Base-by-base conservation (phyloP, 2,888 invertebrate species). In the Caenorhabditis sp. region DNA sequence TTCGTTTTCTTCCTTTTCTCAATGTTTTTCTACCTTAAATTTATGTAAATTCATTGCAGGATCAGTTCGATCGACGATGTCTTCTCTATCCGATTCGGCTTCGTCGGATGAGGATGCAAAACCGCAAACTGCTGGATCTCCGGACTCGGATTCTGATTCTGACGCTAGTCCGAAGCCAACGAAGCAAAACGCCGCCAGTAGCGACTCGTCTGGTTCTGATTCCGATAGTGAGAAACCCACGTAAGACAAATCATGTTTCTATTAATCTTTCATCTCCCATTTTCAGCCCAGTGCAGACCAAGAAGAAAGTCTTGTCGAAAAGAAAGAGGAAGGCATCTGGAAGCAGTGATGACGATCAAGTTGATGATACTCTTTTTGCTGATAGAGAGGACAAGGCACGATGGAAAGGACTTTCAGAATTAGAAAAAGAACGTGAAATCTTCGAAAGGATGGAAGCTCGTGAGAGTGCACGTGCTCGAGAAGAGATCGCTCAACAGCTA, bases 391-490 rank as follows among this genome's bases (percentile, higher is more conserved):
- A 98, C 93, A 95, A 96, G 89, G 95, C 95, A 1, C 93, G 96
- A 0, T 93, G 98, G 55, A 96, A 96, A 13, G 95, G 95, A 82
- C 95, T 98, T 94, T 97, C 97, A 0, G 98, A 98, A 92, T 97
- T 97, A 90, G 98, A 98, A 92, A 94, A 98, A 53, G 98, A 99
- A 93, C 96, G 97, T 71, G 98, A 98, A 93, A 95, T 99, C 88
- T 99, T 96, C 92, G 97, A 97, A 92, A 94, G 98, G 65, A 96
- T 97, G 64, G 98, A 98, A 92, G 95, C 96, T 90, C 94, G 98
- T 88, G 97, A 98, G 92, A 94, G 96, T 0, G 95, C 97, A 94
- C 96, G 96, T 92, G 97, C 82, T 28, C 40, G 82, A 13, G 82
- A 82, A 26, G 82, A 78, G 26, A 83, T 83, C 24, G 76, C 69